Evolutionary conservation across 2,888 invertebrate species (phyloP).

Genomic region (Tupiocoris notatus): DNA sequence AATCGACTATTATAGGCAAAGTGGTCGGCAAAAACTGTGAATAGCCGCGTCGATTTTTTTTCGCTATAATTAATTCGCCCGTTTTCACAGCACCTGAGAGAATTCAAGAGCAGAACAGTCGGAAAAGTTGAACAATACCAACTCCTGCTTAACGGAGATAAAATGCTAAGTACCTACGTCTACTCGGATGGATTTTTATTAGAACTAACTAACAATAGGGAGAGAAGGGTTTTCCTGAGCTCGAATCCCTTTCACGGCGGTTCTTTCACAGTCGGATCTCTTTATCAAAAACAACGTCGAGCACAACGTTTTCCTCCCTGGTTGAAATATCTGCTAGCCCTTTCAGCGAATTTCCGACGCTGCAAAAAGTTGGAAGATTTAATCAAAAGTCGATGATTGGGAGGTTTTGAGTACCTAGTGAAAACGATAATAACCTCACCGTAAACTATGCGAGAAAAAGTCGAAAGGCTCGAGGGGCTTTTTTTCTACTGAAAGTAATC

Average conservation of each 20-base stretch:
- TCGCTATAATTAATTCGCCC: too few relatives aligned
- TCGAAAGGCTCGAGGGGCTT: too few relatives aligned
- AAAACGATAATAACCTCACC: background rate
- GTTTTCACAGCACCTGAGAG: too few relatives aligned
- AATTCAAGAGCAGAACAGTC: background rate
- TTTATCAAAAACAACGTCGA: too few relatives aligned
- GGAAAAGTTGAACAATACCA: slow-evolving; percentile 15
- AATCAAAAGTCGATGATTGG: background rate
- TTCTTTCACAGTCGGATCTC: too few relatives aligned
- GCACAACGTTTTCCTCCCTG: background rate
- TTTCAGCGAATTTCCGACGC: background rate
- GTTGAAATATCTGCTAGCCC: background rate
- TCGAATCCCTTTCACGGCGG: too few relatives aligned
- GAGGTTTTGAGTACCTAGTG: background rate
- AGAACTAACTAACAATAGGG: slow-evolving; percentile 15
- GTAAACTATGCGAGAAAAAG: background rate
- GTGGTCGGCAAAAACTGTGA: too few relatives aligned
- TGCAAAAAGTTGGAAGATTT: background rate
- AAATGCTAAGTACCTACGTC: slow-evolving; percentile 16
- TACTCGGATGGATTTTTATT: slow-evolving; percentile 17
- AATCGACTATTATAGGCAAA: too few relatives aligned
- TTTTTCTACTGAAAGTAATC: too few relatives aligned
- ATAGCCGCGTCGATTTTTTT: too few relatives aligned
- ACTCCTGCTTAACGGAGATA: slow-evolving; percentile 8
- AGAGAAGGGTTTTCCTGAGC: too few relatives aligned